Base-by-base conservation (phyloP, 1,140 invertebrate species). In the Epicauta chinensis region DNA sequence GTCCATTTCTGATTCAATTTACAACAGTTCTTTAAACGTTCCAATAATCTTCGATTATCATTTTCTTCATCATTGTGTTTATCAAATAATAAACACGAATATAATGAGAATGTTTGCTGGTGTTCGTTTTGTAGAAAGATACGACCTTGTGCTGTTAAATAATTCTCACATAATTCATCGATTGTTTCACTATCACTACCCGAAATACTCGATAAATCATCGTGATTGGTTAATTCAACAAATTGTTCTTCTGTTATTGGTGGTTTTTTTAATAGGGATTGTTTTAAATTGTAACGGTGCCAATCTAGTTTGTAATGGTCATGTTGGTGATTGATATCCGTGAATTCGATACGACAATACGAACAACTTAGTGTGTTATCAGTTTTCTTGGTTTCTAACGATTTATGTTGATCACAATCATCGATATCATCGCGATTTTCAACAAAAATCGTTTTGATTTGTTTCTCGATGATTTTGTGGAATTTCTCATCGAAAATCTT, bases 191-290 rank as follows among this genome's bases (percentile, higher is more conserved):
- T 78, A 50, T 87, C 84, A 51, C 81, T 86, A 13, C 84, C 86
- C 3, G 86, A 89, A 53, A 87, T 81, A 71, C 86, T 89, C 2
- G 86, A 88, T 35, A 86, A 74, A 64, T 86, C 83, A 69, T 82
- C 83, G 82, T 58, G 5, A 59, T 56, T 62, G 12, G 51, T 62
- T 51, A 56, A 61, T 30, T 56, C 47, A 41, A 49, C 49, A 48
- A 66, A 64, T 47, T 74, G 71, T 34, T 80, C 76, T 59, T 83
- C 79, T 15, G 65, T 77, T 4, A 86, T 69, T 1, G 77, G 71
- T 38, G 74, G 68, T 14, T 78, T 68, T 9, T 75, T 76, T 2
- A 73, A 71, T 11, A 84, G 68, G 55, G 79, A 81, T 54, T 78
- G 74, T 63, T 84, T 84, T n/a, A 86, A 65, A 71, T 86, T 86